These are phyloP conservation scores for Lordiphosa stackelbergi DNA, from an alignment of 1,140 invertebrate species.

Conservation along the genomic window DNA sequence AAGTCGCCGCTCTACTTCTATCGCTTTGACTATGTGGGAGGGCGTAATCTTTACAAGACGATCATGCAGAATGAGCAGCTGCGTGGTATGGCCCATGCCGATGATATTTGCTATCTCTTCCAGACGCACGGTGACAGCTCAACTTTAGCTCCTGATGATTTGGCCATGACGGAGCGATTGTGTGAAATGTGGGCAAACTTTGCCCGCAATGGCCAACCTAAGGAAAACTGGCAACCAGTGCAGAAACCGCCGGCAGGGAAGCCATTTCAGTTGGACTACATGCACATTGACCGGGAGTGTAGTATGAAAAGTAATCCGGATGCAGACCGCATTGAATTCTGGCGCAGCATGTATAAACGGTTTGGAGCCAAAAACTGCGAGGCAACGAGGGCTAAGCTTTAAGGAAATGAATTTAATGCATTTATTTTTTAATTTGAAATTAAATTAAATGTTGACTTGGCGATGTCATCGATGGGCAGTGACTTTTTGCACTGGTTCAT, in stretches of 20 bases:
- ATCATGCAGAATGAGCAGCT: slow-evolving; percentile 63
- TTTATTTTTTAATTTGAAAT: background rate
- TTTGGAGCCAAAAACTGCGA: slow-evolving; percentile 37
- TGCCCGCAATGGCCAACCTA: slow-evolving; percentile 78
- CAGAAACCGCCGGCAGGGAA: slow-evolving; percentile 14
- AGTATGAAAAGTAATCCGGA: slow-evolving; percentile 67
- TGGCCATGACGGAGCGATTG: slow-evolving; percentile 77
- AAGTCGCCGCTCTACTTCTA: slow-evolving; percentile 75
- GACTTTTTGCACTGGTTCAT: no score
- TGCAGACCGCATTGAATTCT: slow-evolving; percentile 74
- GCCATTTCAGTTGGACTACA: slow-evolving; percentile 56
- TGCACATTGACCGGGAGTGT: slow-evolving; percentile 58
- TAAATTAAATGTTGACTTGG: background rate
- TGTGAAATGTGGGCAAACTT: slow-evolving; percentile 82
- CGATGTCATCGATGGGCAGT: no score
- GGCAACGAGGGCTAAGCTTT: slow-evolving; percentile 52
- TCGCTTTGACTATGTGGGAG: slow-evolving; percentile 79
- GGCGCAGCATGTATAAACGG: slow-evolving; percentile 65
- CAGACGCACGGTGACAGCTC: slow-evolving; percentile 79
- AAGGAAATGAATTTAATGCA: background rate
- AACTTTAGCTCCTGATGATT: slow-evolving; percentile 76
- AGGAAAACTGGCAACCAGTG: slow-evolving; percentile 59
- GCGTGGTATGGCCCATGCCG: slow-evolving; percentile 80
- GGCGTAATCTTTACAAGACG: slow-evolving; percentile 79
- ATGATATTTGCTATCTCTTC: slow-evolving; percentile 81